These are phyloP conservation scores for Cyphomyrus plagiostoma DNA, from an alignment of 2,113 vertebrate genomes.

Conservation along the genomic window DNA sequence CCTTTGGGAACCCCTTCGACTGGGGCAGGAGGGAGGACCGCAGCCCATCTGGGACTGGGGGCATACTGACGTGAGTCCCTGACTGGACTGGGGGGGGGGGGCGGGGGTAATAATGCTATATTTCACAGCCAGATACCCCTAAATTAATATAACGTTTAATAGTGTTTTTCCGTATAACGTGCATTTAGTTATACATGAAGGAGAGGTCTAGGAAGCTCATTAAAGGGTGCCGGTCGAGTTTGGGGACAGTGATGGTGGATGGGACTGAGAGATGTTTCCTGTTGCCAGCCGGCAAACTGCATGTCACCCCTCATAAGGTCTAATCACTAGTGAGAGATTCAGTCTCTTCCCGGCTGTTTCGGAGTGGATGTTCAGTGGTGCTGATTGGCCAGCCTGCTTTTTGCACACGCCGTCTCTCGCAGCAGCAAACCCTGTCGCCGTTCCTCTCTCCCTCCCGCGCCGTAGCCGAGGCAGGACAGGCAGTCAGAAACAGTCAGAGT, in stretches of 20 bases:
- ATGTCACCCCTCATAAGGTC: neutral
- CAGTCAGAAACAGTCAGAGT: conserved; percentile 67
- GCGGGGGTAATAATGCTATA: neutral
- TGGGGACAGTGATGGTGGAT: neutral
- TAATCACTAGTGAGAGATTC: neutral
- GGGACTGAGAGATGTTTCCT: neutral
- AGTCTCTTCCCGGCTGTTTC: neutral
- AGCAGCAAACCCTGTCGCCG: neutral
- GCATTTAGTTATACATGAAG: neutral
- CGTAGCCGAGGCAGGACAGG: conserved; percentile 73
- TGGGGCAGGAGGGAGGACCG: conserved; percentile 80
- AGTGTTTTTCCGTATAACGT: neutral
- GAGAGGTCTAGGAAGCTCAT: neutral
- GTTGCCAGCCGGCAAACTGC: neutral
- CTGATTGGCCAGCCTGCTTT: neutral
- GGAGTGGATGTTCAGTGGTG: neutral
- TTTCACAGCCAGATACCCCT: neutral
- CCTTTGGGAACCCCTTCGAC: conserved; percentile 94
- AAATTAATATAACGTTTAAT: neutral
- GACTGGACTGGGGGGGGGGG: neutral
- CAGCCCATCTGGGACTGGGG: conserved; percentile 62
- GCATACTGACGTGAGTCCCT: conserved; percentile 71
- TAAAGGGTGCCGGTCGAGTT: neutral
- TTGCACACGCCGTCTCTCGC: neutral
- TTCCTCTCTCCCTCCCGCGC: conserved; percentile 51